These are phyloP conservation scores for Crocuta crocuta DNA, from an alignment of 2,113 vertebrate genomes.

Conservation along the genomic window DNA sequence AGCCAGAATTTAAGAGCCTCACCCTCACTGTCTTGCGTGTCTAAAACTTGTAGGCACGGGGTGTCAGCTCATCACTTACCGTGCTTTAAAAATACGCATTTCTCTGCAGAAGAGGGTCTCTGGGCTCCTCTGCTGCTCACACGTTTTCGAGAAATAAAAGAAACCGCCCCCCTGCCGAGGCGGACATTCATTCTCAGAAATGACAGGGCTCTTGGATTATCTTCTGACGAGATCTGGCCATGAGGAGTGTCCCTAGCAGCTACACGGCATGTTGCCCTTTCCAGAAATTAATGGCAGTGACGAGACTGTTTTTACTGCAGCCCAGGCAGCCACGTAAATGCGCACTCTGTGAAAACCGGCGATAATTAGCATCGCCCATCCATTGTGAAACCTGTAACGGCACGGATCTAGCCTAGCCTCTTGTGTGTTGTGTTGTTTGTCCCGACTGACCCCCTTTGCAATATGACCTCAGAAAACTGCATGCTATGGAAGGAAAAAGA, in stretches of 20 bases:
- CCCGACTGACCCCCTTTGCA: background rate
- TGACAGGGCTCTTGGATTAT: constrained; percentile 61
- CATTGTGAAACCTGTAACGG: background rate
- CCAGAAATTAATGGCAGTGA: constrained; percentile 61
- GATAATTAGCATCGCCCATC: background rate
- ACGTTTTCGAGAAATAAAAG: constrained; percentile 70
- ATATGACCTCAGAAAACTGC: rapidly evolving
- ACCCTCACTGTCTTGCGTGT: background rate
- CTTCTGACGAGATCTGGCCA: constrained; percentile 68
- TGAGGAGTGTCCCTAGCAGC: background rate
- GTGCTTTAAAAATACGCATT: constrained; percentile 59
- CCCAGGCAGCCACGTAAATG: constrained; percentile 8
- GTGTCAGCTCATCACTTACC: constrained; percentile 56
- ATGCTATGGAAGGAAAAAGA: rapidly evolving
- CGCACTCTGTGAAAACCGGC: background rate
- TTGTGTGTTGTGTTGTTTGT: no score
- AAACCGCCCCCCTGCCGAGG: constrained; percentile 35
- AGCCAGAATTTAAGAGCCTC: constrained; percentile 55
- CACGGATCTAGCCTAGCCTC: rapidly evolving
- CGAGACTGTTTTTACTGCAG: constrained; percentile 1
- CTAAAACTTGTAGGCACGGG: constrained; percentile 1
- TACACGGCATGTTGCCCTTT: constrained; percentile 52
- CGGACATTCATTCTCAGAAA: constrained; percentile 60
- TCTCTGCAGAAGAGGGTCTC: constrained; percentile 49
- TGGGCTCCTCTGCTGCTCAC: background rate